Evolutionary conservation across 2,888 invertebrate species (phyloP), one percentile per base, ranked within the genome.

Genomic region (Epirrhoe alternata): DNA sequence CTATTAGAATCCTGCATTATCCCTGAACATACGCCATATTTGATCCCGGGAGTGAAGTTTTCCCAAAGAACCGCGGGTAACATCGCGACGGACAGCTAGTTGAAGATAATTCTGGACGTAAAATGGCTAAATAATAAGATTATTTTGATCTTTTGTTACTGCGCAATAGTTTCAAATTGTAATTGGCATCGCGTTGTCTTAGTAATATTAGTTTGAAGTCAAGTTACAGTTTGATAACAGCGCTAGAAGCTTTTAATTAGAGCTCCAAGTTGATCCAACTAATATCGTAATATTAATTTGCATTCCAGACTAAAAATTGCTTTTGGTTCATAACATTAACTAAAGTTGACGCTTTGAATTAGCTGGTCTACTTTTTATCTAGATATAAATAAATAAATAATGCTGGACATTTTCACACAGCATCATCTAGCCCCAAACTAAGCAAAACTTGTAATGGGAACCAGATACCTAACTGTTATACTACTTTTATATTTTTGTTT

Each of bases 241-340:
- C 33, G 45, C 53, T 53, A 45, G 17, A 53, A 53, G 53, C 42
- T 45, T 61, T 61, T 33, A 10, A 61, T 61, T 61, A 61, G 14
- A 6, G 52, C 16, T 30, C 35, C 42, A 14, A 61, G 53, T 61
- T 61, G 53, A 61, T 12, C 38, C 16, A 53, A 61, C 53, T 53
- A 52, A 61, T 53, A 53, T 35, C 30, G 24, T 38, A 51, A 51
- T 53, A 53, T 42, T 61, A 61, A 53, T 61, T 61, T 61, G 60
- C 53, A 61, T 61, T 42, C 60, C n/a, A 33, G 33, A 52, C 53
- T 33, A 45, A 53, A 38, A 14, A 47, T 45, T 31, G 33, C 42
- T 53, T 53, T 50, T n/a, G 33, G 30, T 42, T 60, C 31, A 45
- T 31, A 47, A 31, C 33, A 53, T 31, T 47, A 42, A 8, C 42